phyloP scores from a whole-genome alignment of 1,140 invertebrate species.

The Whitmania pigra region DNA sequence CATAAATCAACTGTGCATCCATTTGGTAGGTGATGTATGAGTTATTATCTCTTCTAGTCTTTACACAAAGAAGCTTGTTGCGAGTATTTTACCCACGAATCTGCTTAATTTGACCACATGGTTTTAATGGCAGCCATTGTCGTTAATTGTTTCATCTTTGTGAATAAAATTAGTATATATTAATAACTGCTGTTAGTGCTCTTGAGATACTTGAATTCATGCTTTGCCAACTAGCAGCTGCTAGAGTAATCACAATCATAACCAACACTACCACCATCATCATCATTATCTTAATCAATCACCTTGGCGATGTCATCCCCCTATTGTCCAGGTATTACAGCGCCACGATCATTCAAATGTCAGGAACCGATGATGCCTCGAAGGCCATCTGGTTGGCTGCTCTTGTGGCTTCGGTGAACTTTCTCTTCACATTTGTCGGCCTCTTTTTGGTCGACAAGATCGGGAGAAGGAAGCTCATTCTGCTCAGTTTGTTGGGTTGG shows the following conservation, averaged over 20 bases:
- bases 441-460: slow-evolving; percentile 50
- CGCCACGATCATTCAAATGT: slow-evolving; percentile 53
- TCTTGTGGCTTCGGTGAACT: slow-evolving; percentile 47
- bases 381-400: slow-evolving; percentile 54
- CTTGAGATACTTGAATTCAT: too few relatives aligned
- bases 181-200: too few relatives aligned
- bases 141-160: too few relatives aligned
- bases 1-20: too few relatives aligned
- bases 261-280: background rate
- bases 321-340: slow-evolving; percentile 34
- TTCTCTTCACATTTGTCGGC: slow-evolving; percentile 50
- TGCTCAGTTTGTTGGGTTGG: slow-evolving; percentile 46
- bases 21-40: too few relatives aligned
- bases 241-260: background rate
- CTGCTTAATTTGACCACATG: too few relatives aligned
- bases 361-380: slow-evolving; percentile 47
- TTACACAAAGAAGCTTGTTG: too few relatives aligned
- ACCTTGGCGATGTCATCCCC: background rate
- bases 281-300: background rate
- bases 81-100: too few relatives aligned
- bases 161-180: too few relatives aligned
- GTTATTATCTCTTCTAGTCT: too few relatives aligned
- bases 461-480: slow-evolving; percentile 48
- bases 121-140: too few relatives aligned
- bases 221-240: background rate